Percentiles rank a stretch among this genome's conserved stretches.
phyloP scores from a whole-genome alignment of 2,888 invertebrate genomes.

The Leptopterna dolabrata region DNA sequence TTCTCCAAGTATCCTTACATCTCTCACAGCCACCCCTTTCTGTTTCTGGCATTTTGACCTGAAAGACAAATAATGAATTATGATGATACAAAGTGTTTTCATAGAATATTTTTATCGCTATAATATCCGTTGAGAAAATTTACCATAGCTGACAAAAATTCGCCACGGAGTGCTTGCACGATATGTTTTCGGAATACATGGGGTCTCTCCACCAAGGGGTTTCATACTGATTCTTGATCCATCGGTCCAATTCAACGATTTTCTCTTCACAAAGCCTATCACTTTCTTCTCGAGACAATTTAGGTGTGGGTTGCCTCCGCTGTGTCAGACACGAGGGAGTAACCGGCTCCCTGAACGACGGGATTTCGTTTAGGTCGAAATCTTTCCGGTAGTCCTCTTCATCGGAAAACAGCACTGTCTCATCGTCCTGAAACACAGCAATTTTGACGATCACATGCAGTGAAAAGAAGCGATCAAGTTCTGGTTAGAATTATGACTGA shows the following conservation, averaged over 20 bases:
- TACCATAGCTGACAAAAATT: slow-evolving; percentile 51
- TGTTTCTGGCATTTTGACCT: background rate
- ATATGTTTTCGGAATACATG: slow-evolving; percentile 36
- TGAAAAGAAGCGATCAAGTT: no score
- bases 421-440: slow-evolving; percentile 31
- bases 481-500: no score
- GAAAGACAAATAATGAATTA: background rate
- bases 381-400: background rate
- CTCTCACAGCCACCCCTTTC: background rate
- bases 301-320: background rate
- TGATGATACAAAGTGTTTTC: background rate
- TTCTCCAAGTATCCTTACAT: slow-evolving; percentile 48
- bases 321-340: background rate
- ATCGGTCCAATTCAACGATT: background rate
- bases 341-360: background rate
- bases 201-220: slow-evolving; percentile 54
- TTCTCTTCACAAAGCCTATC: background rate
- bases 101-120: background rate
- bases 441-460: no score
- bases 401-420: background rate
- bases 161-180: slow-evolving; percentile 36
- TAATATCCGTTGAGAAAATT: background rate
- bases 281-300: background rate
- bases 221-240: slow-evolving; percentile 36
- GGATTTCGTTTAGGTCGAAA: slow-evolving; percentile 15